Conservation (phyloP, 2,888 invertebrate species). For the Dysmachus trigonus region DNA sequence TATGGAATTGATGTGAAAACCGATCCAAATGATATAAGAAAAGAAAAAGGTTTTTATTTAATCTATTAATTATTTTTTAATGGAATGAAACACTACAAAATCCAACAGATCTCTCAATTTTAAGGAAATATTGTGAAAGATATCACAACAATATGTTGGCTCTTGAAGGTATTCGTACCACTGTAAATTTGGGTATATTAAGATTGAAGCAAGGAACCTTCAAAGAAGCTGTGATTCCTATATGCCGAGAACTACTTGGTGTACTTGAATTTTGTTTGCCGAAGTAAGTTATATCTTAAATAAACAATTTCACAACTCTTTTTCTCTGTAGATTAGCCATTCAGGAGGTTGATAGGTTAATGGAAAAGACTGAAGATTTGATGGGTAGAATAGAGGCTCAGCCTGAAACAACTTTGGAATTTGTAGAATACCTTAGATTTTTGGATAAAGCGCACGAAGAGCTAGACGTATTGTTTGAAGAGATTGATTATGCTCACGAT, state of each 20-base stretch:
- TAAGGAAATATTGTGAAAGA: constrained; percentile 74
- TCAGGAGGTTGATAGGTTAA: constrained; percentile 66
- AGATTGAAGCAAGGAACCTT: constrained; percentile 76
- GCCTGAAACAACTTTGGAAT: constrained; percentile 77
- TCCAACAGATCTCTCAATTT: constrained; percentile 68
- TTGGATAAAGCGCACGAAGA: constrained; percentile 71
- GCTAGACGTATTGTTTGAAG: constrained; percentile 75
- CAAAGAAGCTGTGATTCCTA: constrained; percentile 76
- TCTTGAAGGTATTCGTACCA: constrained; percentile 73
- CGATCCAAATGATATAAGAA: constrained; percentile 70
- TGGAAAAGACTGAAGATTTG: constrained; percentile 66
- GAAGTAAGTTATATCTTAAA: constrained; percentile 64
- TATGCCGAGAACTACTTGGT: constrained; percentile 74
- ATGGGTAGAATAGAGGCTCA: constrained; percentile 71
- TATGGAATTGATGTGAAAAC: constrained; percentile 76
- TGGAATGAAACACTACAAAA: background rate
- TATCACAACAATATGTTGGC: constrained; percentile 75
- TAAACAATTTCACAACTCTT: background rate
- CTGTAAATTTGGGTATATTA: constrained; percentile 78
- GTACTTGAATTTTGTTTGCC: constrained; percentile 73
- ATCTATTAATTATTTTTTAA: constrained; percentile 45
- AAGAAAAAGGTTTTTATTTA: constrained; percentile 66
- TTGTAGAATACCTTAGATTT: constrained; percentile 68
- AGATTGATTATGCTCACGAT: constrained; percentile 82
- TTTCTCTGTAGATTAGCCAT: constrained; percentile 70